phyloP scores from a whole-genome alignment of 1,140 invertebrate genomes.

The Euschistus heros region DNA sequence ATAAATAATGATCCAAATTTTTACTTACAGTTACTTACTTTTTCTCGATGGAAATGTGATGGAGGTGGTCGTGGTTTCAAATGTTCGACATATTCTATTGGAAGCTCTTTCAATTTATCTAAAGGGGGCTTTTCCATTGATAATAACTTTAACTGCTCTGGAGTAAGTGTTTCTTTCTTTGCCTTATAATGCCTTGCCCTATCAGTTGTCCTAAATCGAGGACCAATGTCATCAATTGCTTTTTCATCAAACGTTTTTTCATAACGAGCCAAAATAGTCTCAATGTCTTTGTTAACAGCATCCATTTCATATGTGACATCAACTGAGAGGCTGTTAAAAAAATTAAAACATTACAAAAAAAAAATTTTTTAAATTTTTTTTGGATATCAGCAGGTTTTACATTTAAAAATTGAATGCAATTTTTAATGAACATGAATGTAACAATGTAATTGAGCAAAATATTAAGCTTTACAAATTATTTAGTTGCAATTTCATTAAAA shows the following conservation, averaged over 20 bases:
- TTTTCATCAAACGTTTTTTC: slow-evolving; percentile 5
- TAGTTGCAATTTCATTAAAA: too few species aligned
- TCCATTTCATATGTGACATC: slow-evolving; percentile 20
- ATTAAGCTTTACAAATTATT: too few species aligned
- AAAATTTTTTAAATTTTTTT: too few species aligned
- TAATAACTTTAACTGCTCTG: slow-evolving; percentile 11
- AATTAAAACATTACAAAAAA: too few species aligned
- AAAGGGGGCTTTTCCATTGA: slow-evolving; percentile 22
- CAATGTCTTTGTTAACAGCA: slow-evolving; percentile 16
- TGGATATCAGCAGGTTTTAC: too few species aligned
- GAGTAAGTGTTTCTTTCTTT: not conserved
- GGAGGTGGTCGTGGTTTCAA: slow-evolving; percentile 18
- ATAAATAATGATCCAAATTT: too few species aligned
- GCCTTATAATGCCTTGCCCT: not conserved
- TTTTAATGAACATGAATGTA: too few species aligned
- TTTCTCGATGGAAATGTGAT: not conserved
- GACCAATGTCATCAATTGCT: not conserved
- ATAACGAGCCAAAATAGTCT: slow-evolving; percentile 14
- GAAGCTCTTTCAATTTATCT: slow-evolving; percentile 18
- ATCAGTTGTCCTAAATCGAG: not conserved
- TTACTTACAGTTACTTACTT: too few species aligned
- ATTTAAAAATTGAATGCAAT: too few species aligned
- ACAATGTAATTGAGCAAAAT: too few species aligned
- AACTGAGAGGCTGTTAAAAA: slow-evolving; percentile 7
- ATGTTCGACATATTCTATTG: slow-evolving; percentile 12